Evolutionary conservation across 2,888 invertebrate species (phyloP), one percentile per base, ranked within the genome.

Genomic region (Rotaria socialis): DNA sequence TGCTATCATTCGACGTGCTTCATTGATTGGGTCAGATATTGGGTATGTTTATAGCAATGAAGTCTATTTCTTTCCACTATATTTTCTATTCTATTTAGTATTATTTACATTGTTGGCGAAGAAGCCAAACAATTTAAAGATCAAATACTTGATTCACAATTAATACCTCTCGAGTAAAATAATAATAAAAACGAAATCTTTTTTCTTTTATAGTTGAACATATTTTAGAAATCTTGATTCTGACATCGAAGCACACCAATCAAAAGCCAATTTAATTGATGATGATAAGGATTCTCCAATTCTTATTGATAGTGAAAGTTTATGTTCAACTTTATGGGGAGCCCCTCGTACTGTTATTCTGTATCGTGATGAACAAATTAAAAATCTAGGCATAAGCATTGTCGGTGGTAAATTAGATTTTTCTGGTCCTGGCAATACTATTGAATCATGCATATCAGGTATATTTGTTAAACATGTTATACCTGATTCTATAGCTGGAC

Each of bases 401-500:
- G 96, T 99, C 58, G 96, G 97, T 87, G 96, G 96, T 89, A 95
- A 96, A 93, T 95, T 95, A 90, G 91, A 92, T 88, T 89, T 90
- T 41, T 80, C 80, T 11, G 80, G 80, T 80, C 80, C 80, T 4
- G 47, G 47, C 16, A 80, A 80, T 80, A 47, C 80, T 2, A 80
- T 80, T 47, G 80, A 80, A 47, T 80, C 80, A 80, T 80, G 80
- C 35, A 80, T 80, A 88, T 94, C 96, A 87, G 98, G 98, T 11
- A 97, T 99, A 90, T 99, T 99, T 91, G 96, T 99, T 90, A 98
- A 98, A 92, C 96, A 96, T 89, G 97, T 99, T 0, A 94, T 97
- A 24, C 94, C 95, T 1, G 94, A 95, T 88, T 96, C 96, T 92
- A 96, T 97, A 0, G 99, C 98, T 0, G 96, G 96, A 85, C 93